Evolutionary conservation across 2,797 vertebrate species (phyloP).

Genomic region (Rousettus madagascariensis): DNA sequence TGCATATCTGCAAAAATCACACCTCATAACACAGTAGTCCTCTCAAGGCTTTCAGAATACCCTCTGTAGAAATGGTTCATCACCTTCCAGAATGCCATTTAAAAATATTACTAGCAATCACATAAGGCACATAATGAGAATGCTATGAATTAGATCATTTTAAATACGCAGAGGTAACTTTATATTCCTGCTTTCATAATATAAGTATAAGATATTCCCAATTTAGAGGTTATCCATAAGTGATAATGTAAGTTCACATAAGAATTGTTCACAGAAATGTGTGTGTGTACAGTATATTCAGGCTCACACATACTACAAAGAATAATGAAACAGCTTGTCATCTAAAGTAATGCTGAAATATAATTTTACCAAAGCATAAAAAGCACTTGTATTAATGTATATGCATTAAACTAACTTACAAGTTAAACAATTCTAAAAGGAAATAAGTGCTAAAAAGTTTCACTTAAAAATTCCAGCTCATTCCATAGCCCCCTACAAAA

Average conservation of each 20-base stretch:
- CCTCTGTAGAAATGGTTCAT: background rate
- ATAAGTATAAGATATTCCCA: background rate
- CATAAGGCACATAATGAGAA: background rate
- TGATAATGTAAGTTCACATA: background rate
- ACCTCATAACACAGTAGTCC: background rate
- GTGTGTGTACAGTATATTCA: background rate
- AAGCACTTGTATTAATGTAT: background rate
- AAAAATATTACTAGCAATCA: constrained; percentile 38
- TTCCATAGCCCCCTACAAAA: background rate
- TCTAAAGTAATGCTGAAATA: background rate
- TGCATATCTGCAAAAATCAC: background rate
- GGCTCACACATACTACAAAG: background rate
- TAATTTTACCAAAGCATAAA: constrained; percentile 22
- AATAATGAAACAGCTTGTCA: constrained; percentile 4
- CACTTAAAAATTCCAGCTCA: constrained; percentile 15
- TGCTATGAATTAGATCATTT: background rate
- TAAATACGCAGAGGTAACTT: background rate
- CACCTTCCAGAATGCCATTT: constrained; percentile 4
- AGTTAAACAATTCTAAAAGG: background rate
- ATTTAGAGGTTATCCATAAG: background rate
- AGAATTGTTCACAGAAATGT: background rate
- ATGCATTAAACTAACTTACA: background rate
- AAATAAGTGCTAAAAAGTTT: background rate
- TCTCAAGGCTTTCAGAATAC: background rate
- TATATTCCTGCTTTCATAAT: constrained; percentile 1